These are phyloP conservation scores for Mellilla xanthometata DNA, from an alignment of 2,888 invertebrate species.

Conservation along the genomic window DNA sequence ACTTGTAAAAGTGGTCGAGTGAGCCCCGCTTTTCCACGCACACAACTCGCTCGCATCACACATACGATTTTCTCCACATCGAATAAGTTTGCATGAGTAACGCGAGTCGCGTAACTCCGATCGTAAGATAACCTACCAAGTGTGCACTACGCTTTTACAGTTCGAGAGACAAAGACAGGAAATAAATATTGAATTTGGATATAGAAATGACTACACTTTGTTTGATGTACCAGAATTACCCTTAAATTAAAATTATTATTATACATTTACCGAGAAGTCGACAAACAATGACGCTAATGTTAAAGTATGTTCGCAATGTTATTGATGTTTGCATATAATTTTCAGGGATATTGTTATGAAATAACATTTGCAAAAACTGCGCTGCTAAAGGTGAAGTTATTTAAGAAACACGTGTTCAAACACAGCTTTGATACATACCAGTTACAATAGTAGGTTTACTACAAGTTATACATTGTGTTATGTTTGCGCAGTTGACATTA, in stretches of 20 bases:
- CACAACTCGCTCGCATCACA: conserved; percentile 15
- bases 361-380: conserved; percentile 39
- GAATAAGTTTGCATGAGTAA: conserved; percentile 32
- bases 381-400: conserved; percentile 33
- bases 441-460: background rate
- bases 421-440: conserved; percentile 24
- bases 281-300: conserved; percentile 20
- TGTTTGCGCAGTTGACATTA: conserved; percentile 49
- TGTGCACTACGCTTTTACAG: conserved; percentile 21
- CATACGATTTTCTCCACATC: conserved; percentile 38
- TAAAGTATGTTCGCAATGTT: conserved; percentile 23
- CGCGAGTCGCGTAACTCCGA: conserved; percentile 17
- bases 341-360: conserved; percentile 17
- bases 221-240: conserved; percentile 6
- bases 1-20: conserved; percentile 44
- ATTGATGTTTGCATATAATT: conserved; percentile 1
- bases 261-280: background rate
- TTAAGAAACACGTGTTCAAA: conserved; percentile 48
- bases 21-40: conserved; percentile 34
- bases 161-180: conserved; percentile 24
- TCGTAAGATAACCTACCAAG: conserved; percentile 26
- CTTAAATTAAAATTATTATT: background rate
- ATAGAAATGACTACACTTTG: conserved; percentile 7
- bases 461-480: conserved; percentile 19
- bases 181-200: conserved; percentile 28